phyloP scores from a whole-genome alignment of 2,113 vertebrate species.

The Stigmatopora argus region DNA sequence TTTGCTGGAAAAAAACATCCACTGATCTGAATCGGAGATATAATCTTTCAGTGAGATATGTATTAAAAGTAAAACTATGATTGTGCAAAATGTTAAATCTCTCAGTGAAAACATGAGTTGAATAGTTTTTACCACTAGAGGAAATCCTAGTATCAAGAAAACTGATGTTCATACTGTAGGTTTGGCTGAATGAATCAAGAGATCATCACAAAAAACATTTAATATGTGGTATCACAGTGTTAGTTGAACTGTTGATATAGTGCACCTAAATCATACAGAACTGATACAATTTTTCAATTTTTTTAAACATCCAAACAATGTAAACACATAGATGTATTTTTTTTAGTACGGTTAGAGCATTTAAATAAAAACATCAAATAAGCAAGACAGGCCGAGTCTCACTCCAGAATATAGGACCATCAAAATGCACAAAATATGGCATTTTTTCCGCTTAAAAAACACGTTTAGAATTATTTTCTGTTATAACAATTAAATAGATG shows the following conservation, averaged over 20 bases:
- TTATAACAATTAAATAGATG: slow-evolving; percentile 46
- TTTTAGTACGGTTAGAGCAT: slow-evolving; percentile 10
- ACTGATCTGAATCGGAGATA: no score
- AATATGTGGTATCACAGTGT: slow-evolving; percentile 85
- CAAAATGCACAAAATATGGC: slow-evolving; percentile 18
- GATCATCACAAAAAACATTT: slow-evolving; percentile 51
- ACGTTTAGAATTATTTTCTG: neutral
- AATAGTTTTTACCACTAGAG: slow-evolving; percentile 31
- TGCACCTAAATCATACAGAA: slow-evolving; percentile 60
- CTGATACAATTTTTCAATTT: slow-evolving; percentile 39
- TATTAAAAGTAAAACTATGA: no score
- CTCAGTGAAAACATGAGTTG: neutral
- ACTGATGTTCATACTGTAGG: neutral
- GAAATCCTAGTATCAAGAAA: neutral
- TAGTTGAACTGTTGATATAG: slow-evolving; percentile 78
- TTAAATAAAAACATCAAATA: neutral
- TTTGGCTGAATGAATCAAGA: slow-evolving; percentile 13
- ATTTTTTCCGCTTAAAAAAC: slow-evolving; percentile 4
- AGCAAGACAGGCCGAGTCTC: neutral
- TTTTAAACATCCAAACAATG: slow-evolving; percentile 21
- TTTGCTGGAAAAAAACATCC: no score
- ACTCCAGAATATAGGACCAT: slow-evolving; percentile 6
- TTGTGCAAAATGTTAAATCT: neutral
- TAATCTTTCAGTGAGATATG: no score
- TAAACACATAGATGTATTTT: slow-evolving; percentile 21